Base-by-base conservation (phyloP, 1,140 invertebrate species). In the Sycobia sp. region DNA sequence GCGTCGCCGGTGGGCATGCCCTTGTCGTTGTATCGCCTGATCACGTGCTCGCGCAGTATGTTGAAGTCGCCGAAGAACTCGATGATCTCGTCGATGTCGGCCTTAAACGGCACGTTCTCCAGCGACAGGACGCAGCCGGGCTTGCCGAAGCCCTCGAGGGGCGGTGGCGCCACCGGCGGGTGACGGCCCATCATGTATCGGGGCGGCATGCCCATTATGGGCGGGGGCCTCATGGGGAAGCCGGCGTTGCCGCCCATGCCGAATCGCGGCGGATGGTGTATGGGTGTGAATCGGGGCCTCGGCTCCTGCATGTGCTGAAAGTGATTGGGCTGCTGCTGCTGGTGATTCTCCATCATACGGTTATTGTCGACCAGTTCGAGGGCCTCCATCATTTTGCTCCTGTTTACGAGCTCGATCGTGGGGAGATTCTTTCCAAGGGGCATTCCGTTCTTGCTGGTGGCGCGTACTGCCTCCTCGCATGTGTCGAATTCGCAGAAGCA, bases 1-100 rank as follows among this genome's bases (percentile, higher is more conserved):
- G 93, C 93, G 76, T 97, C 94, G 0, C 94, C 93, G 1, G 94
- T 95, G 0, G 93, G 89, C 76, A 90, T 88, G 0, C 92, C 91
- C 46, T 88, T 87, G 27, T 94, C 91, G 74, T 94, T 92, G 76
- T 90, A 95, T 1, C 92, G 83, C 27, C 93, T 74, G 58, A 94
- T 91, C 3, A 95, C 87, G 67, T 93, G 89, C 63, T 92, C 88
- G 1, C 89, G 84, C 10, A 87, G 86, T 0, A 93, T 73, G 44
- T 90, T 86, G 68, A 89, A 94, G 18, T 89, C 90, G 0, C 85
- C 77, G 70, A 98, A 96, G 73, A 96, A 96, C 1, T 88, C 84
- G 41, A 96, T 82, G 55, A 97, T 94, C 64, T 98, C 94, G 50
- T 93, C 89, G 10, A 94, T 88, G 7, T 87, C 86, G 0, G 94